Conservation (phyloP, 2,888 invertebrate species). For the Orthonevra nobilis region DNA sequence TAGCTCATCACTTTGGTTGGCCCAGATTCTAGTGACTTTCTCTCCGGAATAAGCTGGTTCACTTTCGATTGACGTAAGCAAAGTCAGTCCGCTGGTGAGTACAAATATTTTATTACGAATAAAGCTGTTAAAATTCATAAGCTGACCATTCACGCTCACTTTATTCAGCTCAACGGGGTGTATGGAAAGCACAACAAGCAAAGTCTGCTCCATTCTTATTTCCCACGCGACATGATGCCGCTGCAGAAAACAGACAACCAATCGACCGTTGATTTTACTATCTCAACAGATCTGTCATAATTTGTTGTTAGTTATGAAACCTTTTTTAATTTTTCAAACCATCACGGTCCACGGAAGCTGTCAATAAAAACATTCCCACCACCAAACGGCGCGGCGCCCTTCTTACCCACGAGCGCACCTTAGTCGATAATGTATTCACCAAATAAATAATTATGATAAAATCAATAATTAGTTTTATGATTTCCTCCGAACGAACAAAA, state of each 20-base stretch:
- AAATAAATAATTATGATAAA: constrained; percentile 52
- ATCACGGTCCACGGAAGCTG: constrained; percentile 44
- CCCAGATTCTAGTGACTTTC: too few species aligned
- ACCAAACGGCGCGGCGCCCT: too few species aligned
- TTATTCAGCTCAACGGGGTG: too few species aligned
- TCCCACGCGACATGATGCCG: not conserved
- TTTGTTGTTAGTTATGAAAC: not conserved
- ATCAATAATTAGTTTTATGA: constrained; percentile 65
- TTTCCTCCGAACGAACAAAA: constrained; percentile 15
- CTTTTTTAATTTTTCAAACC: constrained; percentile 9
- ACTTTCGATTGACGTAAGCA: too few species aligned
- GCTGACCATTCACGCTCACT: too few species aligned
- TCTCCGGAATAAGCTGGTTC: too few species aligned
- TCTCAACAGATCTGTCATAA: constrained; percentile 6
- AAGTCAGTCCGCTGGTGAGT: too few species aligned
- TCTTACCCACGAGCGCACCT: not conserved
- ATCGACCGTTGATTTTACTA: not conserved
- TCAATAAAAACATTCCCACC: constrained; percentile 21
- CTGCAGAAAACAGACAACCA: too few species aligned
- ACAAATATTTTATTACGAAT: too few species aligned
- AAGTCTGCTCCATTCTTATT: not conserved
- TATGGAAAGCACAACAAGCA: too few species aligned
- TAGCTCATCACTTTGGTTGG: too few species aligned
- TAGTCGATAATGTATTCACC: constrained; percentile 37
- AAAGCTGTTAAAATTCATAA: too few species aligned